Evolutionary conservation across 2,888 invertebrate species (phyloP).

Genomic region (Julus scandinavius): DNA sequence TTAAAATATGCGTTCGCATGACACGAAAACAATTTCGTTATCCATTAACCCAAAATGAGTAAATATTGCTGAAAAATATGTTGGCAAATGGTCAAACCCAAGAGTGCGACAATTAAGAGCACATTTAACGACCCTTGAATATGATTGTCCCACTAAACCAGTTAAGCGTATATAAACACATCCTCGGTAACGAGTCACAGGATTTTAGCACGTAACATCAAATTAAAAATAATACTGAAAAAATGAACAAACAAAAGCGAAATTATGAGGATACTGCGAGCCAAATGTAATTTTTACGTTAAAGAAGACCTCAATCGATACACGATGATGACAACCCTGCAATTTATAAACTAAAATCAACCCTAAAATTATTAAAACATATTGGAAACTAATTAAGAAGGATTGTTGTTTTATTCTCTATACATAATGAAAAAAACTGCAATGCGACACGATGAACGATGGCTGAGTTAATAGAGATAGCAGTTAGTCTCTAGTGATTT

Average conservation of each 20-base stretch:
- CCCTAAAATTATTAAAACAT: no score
- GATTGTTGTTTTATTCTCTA: no score
- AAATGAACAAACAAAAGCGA: not conserved
- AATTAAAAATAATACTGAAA: not conserved
- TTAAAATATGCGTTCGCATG: not conserved
- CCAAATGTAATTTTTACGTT: not conserved
- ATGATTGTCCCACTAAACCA: conserved; percentile 29
- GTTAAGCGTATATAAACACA: not conserved
- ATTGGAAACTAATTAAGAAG: no score
- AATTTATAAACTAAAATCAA: no score
- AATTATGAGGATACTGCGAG: not conserved
- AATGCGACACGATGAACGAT: no score
- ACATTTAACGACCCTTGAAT: conserved; percentile 17
- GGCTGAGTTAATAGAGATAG: no score
- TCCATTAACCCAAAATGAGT: conserved; percentile 26
- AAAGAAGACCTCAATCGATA: not conserved
- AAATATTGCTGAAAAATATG: conserved; percentile 17
- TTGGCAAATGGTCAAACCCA: conserved; percentile 19
- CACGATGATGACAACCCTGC: no score
- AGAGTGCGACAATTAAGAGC: not conserved
- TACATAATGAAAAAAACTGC: no score
- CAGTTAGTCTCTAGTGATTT: no score
- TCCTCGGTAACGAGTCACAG: not conserved
- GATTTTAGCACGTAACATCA: not conserved
- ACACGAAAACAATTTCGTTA: not conserved